Evolutionary conservation across 2,888 invertebrate species (phyloP), one percentile per base, ranked within the genome.

Genomic region (Mythimna vitellina): DNA sequence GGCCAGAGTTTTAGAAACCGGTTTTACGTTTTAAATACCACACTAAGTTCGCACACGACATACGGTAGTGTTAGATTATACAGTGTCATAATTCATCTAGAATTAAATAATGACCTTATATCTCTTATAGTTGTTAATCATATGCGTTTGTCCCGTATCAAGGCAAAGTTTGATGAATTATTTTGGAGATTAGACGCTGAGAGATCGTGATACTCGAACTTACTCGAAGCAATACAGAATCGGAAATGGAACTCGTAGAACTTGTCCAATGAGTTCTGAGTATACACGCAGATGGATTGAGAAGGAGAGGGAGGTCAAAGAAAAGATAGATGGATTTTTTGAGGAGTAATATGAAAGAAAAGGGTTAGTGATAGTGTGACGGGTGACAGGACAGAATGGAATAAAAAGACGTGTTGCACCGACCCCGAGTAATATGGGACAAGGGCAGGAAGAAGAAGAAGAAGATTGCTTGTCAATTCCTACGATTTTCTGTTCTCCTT

Each of bases 11-110:
- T 29, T 49, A 54, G 38, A 49, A 76, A 76, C 80, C 65, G 63
- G 76, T 80, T 72, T 62, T 74, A 53, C 58, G 22, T 51, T 69
- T 60, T 78, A 60, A 51, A 66, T 68, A 79, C n/a, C 62, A 60
- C n/a, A 60, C 54, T 62, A 35, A 57, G 53, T 25, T 63, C 42
- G 46, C 46, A 70, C 46, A 42, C 49, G 46, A 29, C 29, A 73
- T 51, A 57, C 58, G 32, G 65, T 56, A 71, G 66, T 70, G 56
- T 57, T 49, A 29, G 58, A 72, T 58, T 65, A 68, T 72, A 56
- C 12, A 35, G 8, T 32, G 42, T 70, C 70, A 74, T 61, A 51
- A 71, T 60, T 64, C 38, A 56, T 54, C 38, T 57, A 66, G 25
- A 51, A 56, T 65, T 65, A 20, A 46, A 63, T 58, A 12, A 69